Conservation (phyloP, 2,113 vertebrate genomes). For the Phocoena sinus region DNA sequence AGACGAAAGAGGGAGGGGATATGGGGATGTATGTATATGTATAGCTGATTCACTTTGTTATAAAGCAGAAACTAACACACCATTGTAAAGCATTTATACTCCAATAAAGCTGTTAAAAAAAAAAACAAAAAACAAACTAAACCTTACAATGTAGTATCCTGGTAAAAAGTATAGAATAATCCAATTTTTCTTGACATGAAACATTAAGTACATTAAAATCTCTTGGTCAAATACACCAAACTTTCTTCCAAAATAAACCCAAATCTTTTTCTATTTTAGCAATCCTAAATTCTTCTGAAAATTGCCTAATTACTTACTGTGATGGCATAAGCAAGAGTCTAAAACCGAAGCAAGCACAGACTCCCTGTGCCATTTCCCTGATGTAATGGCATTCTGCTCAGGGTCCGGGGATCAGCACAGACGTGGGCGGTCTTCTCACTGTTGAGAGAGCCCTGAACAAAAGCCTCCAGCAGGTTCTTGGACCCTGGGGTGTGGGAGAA, state of each 20-base stretch:
- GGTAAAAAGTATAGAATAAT: not conserved
- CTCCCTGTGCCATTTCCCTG: not conserved
- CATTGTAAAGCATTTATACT: too few species aligned
- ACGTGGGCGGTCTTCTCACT: not conserved
- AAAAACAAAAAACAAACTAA: not conserved
- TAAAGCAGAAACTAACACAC: too few species aligned
- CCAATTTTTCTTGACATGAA: not conserved
- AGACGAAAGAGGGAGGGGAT: too few species aligned
- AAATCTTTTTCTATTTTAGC: not conserved
- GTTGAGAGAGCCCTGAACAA: not conserved
- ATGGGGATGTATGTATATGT: too few species aligned
- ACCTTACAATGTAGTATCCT: not conserved
- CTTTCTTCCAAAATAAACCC: not conserved
- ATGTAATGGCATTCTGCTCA: not conserved
- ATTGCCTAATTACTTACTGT: not conserved
- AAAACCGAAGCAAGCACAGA: too few species aligned
- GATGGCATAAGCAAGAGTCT: not conserved
- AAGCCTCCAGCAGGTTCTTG: not conserved
- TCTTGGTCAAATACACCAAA: not conserved
- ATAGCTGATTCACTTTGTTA: too few species aligned
- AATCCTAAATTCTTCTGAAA: not conserved
- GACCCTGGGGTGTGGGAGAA: not conserved
- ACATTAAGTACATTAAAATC: not conserved
- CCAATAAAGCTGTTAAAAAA: too few species aligned
- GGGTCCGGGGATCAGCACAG: not conserved